Evolutionary conservation across 2,888 invertebrate genomes (phyloP), one percentile per base, ranked within the genome.

Genomic region (Tryphoninae sp.): DNA sequence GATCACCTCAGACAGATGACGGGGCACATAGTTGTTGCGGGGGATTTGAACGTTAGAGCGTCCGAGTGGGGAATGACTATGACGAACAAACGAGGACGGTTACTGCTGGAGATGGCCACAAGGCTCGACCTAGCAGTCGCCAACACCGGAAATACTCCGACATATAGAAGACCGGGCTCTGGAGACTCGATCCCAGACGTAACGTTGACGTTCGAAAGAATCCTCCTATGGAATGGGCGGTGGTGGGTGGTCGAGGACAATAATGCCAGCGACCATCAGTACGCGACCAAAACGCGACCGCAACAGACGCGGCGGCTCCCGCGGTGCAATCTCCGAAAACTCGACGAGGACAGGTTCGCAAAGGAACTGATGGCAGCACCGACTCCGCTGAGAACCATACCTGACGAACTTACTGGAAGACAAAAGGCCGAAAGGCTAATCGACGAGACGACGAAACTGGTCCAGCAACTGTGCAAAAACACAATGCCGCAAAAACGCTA

Each of bases 21-120:
- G 0, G 84, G 82, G 1, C 23, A 71, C n/a, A 13, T 80, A 2
- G n/a, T 82, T 1, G 26, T 75, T 19, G 19, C 19, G 74, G 83
- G 80, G 0, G 85, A 84, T 51, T 77, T 84, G 49, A 86, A 86
- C 68, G 78, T 81, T 1, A 83, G 72, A 53, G 82, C 83, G 19
- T 22, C 65, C n/a, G 84, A 84, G 53, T 86, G 82, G 84, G 80
- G 82, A 9, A 82, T 84, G 82, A 51, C 77, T 26, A 2, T 2
- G 11, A 68, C 79, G 2, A 69, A 85, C 77, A 81, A 19, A 42
- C 77, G 84, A 33, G 82, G 82, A 45, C 81, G 75, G 22, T 68
- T 72, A 8, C 67, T 86, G 6, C 19, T 19, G 19, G 19, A 19
- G 19, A 19, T 1, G 19, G 19, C 19, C 19, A 1, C 83, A 26